Base-by-base conservation (phyloP, 64 coral and sea anemone genomes). In the Dendrophyllia cribrosa region DNA sequence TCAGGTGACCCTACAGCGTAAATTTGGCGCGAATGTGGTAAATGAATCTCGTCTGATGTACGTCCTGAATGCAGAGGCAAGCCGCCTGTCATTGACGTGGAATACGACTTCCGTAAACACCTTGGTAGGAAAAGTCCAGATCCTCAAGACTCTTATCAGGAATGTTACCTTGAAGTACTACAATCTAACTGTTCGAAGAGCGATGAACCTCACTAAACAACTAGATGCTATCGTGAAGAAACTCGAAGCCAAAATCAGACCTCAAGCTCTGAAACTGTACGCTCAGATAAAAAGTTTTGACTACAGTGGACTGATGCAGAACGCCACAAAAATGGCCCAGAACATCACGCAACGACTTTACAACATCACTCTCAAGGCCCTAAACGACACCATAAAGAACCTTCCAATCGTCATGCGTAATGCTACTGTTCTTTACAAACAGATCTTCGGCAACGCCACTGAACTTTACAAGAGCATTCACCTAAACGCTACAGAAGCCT, bases 21-120 rank as follows among this genome's bases (percentile, higher is more conserved):
- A 95, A 46, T 72, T 95, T 85, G 96, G 96, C 44, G 24, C 60
- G 14, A 72, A 98, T 34, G 78, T 98, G 65, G 93, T 95, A 2
- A 95, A 95, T 70, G 96, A 98, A 44, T 92, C 96, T 12, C 75
- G 86, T 53, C n/a, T 95, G 19, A 81, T 89, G 17, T 98, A 98
- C 85, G 65, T 85, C 76, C 84, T 98, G 17, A 92, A 90, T 22
- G 59, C 93, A 9, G 79, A 82, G 72, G 76, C 70, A 67, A 98
- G 96, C 86, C 93, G 85, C 61, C 20, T 98, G 9, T 86, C 95
- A 24, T 80, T 98, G 16, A 91, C 92, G 12, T 98, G 91, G 71
- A 98, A 98, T 64, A 98, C 93, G 7, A 92, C 96, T 14, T 85
- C 96, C 43, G 7, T 86, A 53, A 88, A 95, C 15, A 94, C 82